Percentiles rank a stretch among this genome's conserved stretches.
Conservation (phyloP, 2,888 invertebrate genomes). For the Amphiduros pacificus region DNA sequence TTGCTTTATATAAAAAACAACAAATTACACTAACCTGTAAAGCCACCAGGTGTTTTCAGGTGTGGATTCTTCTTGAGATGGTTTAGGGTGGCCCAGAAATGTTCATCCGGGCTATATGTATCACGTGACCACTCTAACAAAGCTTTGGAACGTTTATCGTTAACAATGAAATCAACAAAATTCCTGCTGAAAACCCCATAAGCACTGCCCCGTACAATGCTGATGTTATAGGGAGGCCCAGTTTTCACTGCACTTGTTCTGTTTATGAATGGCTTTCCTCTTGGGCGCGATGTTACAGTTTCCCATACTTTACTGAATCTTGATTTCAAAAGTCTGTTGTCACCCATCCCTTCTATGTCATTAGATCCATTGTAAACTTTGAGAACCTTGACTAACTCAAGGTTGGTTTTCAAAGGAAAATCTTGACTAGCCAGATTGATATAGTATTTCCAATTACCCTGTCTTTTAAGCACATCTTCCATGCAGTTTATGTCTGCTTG, state of each 20-base stretch:
- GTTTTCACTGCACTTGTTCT: not conserved
- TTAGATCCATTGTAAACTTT: slow-evolving; percentile 50
- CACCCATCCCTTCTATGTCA: slow-evolving; percentile 48
- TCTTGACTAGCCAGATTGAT: slow-evolving; percentile 51
- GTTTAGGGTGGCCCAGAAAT: slow-evolving; percentile 50
- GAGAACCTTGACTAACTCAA: slow-evolving; percentile 50
- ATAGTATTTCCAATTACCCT: slow-evolving; percentile 47
- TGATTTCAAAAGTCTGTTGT: slow-evolving; percentile 27
- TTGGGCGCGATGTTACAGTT: not conserved
- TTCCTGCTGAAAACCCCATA: slow-evolving; percentile 46
- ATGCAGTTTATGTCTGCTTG: slow-evolving; percentile 53
- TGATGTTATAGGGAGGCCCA: slow-evolving; percentile 25
- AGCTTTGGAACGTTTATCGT: slow-evolving; percentile 34
- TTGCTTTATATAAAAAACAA: too few relatives aligned
- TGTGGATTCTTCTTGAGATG: slow-evolving; percentile 35
- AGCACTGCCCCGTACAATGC: slow-evolving; percentile 46
- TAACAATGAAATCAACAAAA: slow-evolving; percentile 43
- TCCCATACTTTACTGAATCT: not conserved
- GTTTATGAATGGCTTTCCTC: not conserved
- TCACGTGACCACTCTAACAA: slow-evolving; percentile 43
- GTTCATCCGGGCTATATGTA: slow-evolving; percentile 49
- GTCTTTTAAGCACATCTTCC: slow-evolving; percentile 34
- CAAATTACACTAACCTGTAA: slow-evolving; percentile 37
- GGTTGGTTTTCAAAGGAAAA: slow-evolving; percentile 51
- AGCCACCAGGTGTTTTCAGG: slow-evolving; percentile 42